Evolutionary conservation across 2,113 vertebrate genomes (phyloP), one percentile per base, ranked within the genome.

Genomic region (Pelecanoides urinatrix): DNA sequence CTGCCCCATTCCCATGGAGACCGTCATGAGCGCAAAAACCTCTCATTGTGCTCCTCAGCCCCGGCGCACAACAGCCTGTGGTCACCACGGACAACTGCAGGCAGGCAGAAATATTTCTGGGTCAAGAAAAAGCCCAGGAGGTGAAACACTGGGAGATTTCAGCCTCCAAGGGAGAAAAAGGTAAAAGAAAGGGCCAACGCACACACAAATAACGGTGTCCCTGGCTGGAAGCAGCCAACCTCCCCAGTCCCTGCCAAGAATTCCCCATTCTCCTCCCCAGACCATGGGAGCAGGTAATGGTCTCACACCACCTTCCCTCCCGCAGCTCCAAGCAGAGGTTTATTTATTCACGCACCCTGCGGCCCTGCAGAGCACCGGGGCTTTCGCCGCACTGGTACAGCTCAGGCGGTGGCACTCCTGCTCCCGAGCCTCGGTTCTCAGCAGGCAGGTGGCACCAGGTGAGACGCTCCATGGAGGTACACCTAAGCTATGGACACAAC

Each of bases 11-110:
- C 68, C 83, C 68, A 86, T 2, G 30, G 75, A 61, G 53, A 74
- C 75, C 8, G 2, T 8, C 40, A 67, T 1, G 7, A 74, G 61
- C 75, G 62, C 61, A 74, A 55, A 81, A 55, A 4, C 61, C 53
- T 68, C 75, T 53, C 10, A 1, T 4, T 13, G 52, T 16, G 67
- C 59, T 34, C 38, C 67, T 53, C 59, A 26, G 67, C 52, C 44
- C 44, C 5, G 1, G 79, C 30, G 0, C 40, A 7, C 20, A 20
- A 18, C 53, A 70, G 65, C 73, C 50, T 3, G 0, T 0, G 38
- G 74, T 86, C 83, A 92, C 90, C 90, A 74, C 6, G 4, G 68
- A 68, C 62, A 68, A 32, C 76, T 20, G n/a, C 68, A 49, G 53
- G 68, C 53, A 27, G 75, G 55, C 47, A 17, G 76, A 62, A 75